A percentile compares a stretch with the other conserved stretches of the same genome.
Evolutionary conservation across 2,888 invertebrate species (phyloP).

Genomic region (Odontomyia ornata): DNA sequence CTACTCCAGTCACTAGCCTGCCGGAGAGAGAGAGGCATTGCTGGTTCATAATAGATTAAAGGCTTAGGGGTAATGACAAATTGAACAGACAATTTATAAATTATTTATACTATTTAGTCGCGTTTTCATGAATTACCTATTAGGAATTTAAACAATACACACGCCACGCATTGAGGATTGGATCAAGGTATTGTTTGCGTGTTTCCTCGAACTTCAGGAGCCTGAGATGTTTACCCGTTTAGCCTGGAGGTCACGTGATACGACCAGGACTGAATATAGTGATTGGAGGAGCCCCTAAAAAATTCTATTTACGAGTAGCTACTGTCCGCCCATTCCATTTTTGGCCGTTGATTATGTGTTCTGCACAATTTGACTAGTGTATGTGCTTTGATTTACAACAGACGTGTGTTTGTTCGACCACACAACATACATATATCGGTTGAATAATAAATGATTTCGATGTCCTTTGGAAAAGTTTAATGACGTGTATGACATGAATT

Average conservation of each 20-base stretch:
- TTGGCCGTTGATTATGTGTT: background rate
- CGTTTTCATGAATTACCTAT: slow-evolving; percentile 22
- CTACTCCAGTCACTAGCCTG: too few relatives aligned
- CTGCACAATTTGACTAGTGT: background rate
- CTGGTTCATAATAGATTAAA: background rate
- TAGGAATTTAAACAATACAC: background rate
- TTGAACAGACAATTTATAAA: slow-evolving; percentile 23
- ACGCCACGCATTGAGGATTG: background rate
- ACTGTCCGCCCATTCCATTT: background rate
- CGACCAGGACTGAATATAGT: background rate
- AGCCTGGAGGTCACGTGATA: slow-evolving; percentile 5
- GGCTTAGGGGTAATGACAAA: slow-evolving; percentile 26
- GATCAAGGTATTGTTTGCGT: background rate
- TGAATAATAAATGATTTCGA: slow-evolving; percentile 19
- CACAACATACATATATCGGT: background rate
- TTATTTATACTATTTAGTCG: slow-evolving; percentile 24
- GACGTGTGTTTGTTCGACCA: background rate
- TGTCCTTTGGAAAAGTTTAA: slow-evolving; percentile 28
- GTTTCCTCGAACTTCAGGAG: background rate
- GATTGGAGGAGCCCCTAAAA: too few relatives aligned
- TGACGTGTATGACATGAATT: slow-evolving; percentile 30
- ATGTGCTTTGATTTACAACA: slow-evolving; percentile 9
- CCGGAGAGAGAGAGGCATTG: too few relatives aligned
- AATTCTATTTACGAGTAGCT: too few relatives aligned
- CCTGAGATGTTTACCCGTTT: too few relatives aligned